phyloP scores from a whole-genome alignment of 2,888 invertebrate species.

The Apotomis capreana region DNA sequence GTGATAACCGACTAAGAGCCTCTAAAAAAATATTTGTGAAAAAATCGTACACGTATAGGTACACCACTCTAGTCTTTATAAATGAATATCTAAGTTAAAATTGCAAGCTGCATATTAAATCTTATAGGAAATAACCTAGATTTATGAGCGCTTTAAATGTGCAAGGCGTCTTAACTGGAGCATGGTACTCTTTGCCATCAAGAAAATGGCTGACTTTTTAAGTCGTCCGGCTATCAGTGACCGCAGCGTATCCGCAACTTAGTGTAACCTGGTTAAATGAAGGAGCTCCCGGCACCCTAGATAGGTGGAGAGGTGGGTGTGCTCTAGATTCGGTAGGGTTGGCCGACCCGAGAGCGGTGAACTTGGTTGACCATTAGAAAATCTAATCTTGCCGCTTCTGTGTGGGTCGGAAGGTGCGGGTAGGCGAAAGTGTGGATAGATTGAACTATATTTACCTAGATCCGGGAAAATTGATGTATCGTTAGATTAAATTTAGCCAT shows the following conservation, averaged over 20 bases:
- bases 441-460: slow-evolving; percentile 12
- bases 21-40: too few relatives aligned
- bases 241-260: slow-evolving; percentile 37
- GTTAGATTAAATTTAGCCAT: too few relatives aligned
- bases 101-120: too few relatives aligned
- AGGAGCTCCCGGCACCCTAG: slow-evolving; percentile 23
- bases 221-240: slow-evolving; percentile 41
- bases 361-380: slow-evolving; percentile 64
- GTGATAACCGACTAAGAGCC: too few relatives aligned
- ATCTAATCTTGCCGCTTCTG: slow-evolving; percentile 64
- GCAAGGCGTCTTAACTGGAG: slow-evolving; percentile 36
- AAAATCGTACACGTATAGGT: too few relatives aligned
- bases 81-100: too few relatives aligned
- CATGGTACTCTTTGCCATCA: slow-evolving; percentile 38
- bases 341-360: slow-evolving; percentile 58
- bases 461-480: background rate
- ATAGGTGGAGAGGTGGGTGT: slow-evolving; percentile 24
- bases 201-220: slow-evolving; percentile 43
- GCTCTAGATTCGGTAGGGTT: slow-evolving; percentile 43
- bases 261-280: slow-evolving; percentile 35
- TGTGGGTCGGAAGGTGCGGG: slow-evolving; percentile 50
- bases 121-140: background rate
- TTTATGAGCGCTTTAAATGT: slow-evolving; percentile 1
- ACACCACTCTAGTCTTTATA: too few relatives aligned
- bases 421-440: slow-evolving; percentile 37